Evolutionary conservation across 2,797 vertebrate species (phyloP).

Genomic region (Falco columbarius): DNA sequence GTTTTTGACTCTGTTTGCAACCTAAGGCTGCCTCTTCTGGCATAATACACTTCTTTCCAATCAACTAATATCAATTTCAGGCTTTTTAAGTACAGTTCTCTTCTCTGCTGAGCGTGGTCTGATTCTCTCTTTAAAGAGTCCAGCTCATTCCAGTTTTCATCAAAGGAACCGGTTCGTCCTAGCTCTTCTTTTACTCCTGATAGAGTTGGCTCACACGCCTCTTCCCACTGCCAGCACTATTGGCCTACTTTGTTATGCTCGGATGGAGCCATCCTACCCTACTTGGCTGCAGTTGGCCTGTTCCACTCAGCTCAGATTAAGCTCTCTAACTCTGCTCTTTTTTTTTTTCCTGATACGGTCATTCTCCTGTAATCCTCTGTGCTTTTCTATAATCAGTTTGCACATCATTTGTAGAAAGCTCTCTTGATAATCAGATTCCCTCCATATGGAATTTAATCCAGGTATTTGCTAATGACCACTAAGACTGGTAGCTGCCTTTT

Average conservation of each 20-base stretch:
- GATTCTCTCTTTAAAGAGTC: slow-evolving; percentile 5
- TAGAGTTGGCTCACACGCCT: slow-evolving; percentile 3
- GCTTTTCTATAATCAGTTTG: slow-evolving; percentile 45
- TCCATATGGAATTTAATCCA: slow-evolving; percentile 4
- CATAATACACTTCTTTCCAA: neutral
- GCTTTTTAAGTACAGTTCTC: slow-evolving; percentile 1
- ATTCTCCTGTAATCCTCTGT: slow-evolving; percentile 29
- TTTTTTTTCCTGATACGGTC: neutral
- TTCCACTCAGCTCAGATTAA: slow-evolving; percentile 44
- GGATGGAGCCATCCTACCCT: slow-evolving; percentile 13
- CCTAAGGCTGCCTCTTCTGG: neutral
- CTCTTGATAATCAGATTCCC: slow-evolving; percentile 25
- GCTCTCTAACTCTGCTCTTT: neutral
- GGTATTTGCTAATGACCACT: slow-evolving; percentile 37
- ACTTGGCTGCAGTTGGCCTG: slow-evolving; percentile 14
- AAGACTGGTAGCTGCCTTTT: neutral
- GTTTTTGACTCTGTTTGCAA: slow-evolving; percentile 25
- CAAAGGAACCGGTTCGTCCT: slow-evolving; percentile 33
- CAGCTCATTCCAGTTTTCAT: slow-evolving; percentile 20
- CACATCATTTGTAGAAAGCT: slow-evolving; percentile 19
- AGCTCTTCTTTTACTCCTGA: slow-evolving; percentile 22
- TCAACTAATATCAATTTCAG: slow-evolving; percentile 46
- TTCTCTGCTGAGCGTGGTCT: neutral
- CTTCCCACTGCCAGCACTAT: slow-evolving; percentile 18
- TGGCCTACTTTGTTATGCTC: slow-evolving; percentile 48